Evolutionary conservation across 1,140 invertebrate species (phyloP), one percentile per base, ranked within the genome.

Genomic region (Kradibia gibbosae): DNA sequence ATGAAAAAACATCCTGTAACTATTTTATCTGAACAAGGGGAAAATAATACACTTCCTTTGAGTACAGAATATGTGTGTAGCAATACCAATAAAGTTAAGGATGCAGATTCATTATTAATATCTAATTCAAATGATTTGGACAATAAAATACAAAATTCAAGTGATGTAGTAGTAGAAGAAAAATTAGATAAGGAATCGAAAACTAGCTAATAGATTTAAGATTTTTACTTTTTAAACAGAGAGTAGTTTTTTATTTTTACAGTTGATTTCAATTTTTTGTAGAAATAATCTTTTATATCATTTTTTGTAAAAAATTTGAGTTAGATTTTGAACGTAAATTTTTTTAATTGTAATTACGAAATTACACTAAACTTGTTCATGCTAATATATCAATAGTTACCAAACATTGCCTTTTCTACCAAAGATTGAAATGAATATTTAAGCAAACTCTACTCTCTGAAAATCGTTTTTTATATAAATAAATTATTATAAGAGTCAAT

Each of bases 1-100:
- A 91, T 91, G 90, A 91, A 91, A 74, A 91, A 91, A 82, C 91
- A 91, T 84, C 86, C 85, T 55, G 82, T 85, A 15, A 84, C 81
- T 11, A 70, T 62, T 53, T 84, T 83, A 67, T 36, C 78, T 57
- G 85, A 85, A 75, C 78, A 83, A 45, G 84, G 85, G 80, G 75
- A 88, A 73, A 86, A 80, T 67, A 84, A 85, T 74, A 78, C 76
- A 71, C 82, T 80, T 36, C 83, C 82, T 55, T 48, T 87, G 28
- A 75, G 60, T 75, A 22, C 57, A 73, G 81, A 78, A 3, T 82
- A 75, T 75, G 39, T 73, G 10, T 78, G 71, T 70, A 78, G 78
- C 22, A 67, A 45, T 82, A 28, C 65, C 28, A 34, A 82, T 74
- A 60, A 74, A 74, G 34, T 50, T n/a, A 79, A 78, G 45, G 48